A percentile compares a stretch with the other conserved stretches of the same genome.
phyloP scores from a whole-genome alignment of 2,888 invertebrate genomes.

The Cheilosia grossa region DNA sequence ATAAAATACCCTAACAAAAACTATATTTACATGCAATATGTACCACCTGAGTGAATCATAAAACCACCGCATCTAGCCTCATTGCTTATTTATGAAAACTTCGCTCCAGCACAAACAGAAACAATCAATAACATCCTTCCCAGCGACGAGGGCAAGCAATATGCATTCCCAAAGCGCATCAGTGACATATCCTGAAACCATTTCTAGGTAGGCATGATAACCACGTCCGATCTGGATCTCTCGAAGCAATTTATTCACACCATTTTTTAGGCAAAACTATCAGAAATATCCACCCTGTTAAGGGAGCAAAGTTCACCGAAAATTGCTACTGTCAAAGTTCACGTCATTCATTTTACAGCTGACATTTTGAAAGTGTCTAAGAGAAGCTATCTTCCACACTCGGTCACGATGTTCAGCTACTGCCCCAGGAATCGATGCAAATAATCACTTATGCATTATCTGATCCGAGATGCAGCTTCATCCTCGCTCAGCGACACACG shows the following conservation, averaged over 20 bases:
- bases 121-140: not conserved
- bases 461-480: not conserved
- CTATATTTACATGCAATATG: not conserved
- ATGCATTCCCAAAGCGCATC: slow-evolving; percentile 5
- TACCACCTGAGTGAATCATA: not conserved
- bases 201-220: not conserved
- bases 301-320: slow-evolving; percentile 11
- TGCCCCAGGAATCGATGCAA: slow-evolving; percentile 25
- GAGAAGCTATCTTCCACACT: not conserved
- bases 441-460: slow-evolving; percentile 20
- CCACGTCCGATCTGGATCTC: not conserved
- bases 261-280: slow-evolving; percentile 15
- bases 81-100: slow-evolving; percentile 12
- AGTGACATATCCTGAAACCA: not conserved
- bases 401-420: not conserved
- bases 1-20: not conserved
- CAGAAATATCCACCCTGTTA: not conserved
- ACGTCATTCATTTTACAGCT: slow-evolving; percentile 48
- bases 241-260: not conserved
- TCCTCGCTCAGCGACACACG: not conserved
- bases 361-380: slow-evolving; percentile 31
- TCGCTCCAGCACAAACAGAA: not conserved
- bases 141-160: too few species aligned
- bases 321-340: slow-evolving; percentile 22
- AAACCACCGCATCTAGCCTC: not conserved